Conservation (phyloP, 1,140 invertebrate species). For the Sitobion miscanthi region DNA sequence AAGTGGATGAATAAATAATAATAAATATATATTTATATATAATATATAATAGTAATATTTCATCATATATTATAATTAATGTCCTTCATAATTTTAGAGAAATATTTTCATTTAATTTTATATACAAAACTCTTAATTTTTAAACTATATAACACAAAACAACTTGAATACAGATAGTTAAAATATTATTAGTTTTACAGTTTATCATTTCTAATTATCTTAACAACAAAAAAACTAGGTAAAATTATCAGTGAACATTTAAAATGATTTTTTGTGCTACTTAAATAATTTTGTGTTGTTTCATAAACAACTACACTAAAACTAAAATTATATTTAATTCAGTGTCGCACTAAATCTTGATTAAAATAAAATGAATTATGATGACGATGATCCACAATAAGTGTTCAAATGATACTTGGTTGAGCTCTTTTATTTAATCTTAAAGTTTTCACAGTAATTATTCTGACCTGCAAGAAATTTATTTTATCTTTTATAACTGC, state of each 20-base stretch:
- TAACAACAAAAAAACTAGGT: not conserved
- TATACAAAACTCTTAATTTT: not conserved
- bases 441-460: slow-evolving; percentile 18
- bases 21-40: no score
- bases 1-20: not conserved
- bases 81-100: not conserved
- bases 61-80: not conserved
- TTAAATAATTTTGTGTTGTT: not conserved
- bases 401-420: not conserved
- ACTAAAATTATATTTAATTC: not conserved
- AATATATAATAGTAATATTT: not conserved
- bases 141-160: not conserved
- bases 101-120: not conserved
- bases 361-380: slow-evolving; percentile 12
- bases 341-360: not conserved
- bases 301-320: not conserved
- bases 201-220: not conserved
- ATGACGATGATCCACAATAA: not conserved
- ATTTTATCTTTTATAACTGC: not conserved
- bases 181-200: not conserved
- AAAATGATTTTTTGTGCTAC: not conserved
- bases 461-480: not conserved
- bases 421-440: not conserved
- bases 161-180: not conserved
- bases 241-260: not conserved